These are phyloP conservation scores for Seladonia tumulorum DNA, from an alignment of 2,888 invertebrate species.

Conservation along the genomic window DNA sequence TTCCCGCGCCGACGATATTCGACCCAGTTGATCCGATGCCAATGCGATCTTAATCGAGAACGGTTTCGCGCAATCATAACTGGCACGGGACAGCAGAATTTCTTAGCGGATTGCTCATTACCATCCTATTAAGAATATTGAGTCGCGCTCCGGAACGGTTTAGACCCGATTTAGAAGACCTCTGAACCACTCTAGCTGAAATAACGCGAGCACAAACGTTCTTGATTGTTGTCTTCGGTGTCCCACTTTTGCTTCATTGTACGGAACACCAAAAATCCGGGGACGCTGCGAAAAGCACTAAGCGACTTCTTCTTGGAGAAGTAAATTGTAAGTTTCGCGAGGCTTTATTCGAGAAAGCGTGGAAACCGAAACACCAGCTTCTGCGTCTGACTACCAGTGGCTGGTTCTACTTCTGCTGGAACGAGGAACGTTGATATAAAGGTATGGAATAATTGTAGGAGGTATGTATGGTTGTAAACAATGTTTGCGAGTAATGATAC, in stretches of 20 bases:
- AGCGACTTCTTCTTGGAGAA: background rate
- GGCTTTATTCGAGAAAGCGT: background rate
- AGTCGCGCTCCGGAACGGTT: conserved; percentile 4
- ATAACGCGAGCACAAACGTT: background rate
- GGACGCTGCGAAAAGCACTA: background rate
- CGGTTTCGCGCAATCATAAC: conserved; percentile 7
- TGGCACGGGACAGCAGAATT: conserved; percentile 5
- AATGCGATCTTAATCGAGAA: background rate
- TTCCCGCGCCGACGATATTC: conserved; percentile 28
- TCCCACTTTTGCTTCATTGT: background rate
- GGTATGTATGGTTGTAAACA: background rate
- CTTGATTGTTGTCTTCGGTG: background rate
- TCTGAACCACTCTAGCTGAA: too few species aligned
- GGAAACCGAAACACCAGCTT: background rate
- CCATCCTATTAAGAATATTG: conserved; percentile 14
- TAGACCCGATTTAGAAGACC: conserved; percentile 18
- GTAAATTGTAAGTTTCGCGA: background rate
- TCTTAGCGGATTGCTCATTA: conserved; percentile 7
- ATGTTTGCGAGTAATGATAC: background rate
- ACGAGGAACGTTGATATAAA: background rate
- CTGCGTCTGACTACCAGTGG: background rate
- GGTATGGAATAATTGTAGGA: background rate
- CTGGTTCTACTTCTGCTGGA: background rate
- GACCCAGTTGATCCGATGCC: conserved; percentile 12
- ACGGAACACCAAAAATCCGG: background rate